phyloP scores from a whole-genome alignment of 30 jellyfish, hydroid and myxozoan species.

The Hydra vulgaris region DNA sequence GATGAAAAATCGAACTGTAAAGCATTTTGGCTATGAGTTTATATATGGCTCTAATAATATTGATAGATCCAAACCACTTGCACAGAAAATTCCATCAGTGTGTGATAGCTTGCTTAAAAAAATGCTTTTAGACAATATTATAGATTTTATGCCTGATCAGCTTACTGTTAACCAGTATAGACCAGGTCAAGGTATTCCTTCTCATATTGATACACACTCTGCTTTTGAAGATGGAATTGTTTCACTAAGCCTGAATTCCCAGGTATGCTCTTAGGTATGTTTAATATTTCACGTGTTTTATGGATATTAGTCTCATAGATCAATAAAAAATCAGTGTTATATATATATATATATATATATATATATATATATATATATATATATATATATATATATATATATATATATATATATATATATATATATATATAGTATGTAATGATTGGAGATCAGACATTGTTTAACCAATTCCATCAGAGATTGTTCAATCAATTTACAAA shows the following conservation, averaged over 20 bases:
- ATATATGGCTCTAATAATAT: slow-evolving; percentile 59
- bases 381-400: too few species aligned
- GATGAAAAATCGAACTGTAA: slow-evolving; percentile 78
- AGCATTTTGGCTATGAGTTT: slow-evolving; percentile 92
- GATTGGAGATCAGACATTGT: too few species aligned
- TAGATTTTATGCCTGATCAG: slow-evolving; percentile 83
- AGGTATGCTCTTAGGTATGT: slow-evolving; percentile 25
- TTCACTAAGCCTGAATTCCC: slow-evolving; percentile 78
- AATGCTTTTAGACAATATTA: slow-evolving; percentile 28
- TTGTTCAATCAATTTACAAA: too few species aligned
- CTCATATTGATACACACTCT: slow-evolving; percentile 94
- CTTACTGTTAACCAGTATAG: slow-evolving; percentile 80
- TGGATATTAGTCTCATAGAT: background rate
- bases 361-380: too few species aligned
- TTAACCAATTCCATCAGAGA: too few species aligned
- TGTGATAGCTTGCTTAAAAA: slow-evolving; percentile 42
- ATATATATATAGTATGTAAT: too few species aligned
- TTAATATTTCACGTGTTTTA: background rate
- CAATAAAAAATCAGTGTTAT: too few species aligned
- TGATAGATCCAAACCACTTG: slow-evolving; percentile 63
- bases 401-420: too few species aligned
- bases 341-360: too few species aligned
- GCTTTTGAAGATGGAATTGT: slow-evolving; percentile 89
- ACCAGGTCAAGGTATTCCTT: slow-evolving; percentile 99
- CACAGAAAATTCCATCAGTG: slow-evolving; percentile 49